phyloP scores from a whole-genome alignment of 2,113 vertebrate species.

The Octodon degus region DNA sequence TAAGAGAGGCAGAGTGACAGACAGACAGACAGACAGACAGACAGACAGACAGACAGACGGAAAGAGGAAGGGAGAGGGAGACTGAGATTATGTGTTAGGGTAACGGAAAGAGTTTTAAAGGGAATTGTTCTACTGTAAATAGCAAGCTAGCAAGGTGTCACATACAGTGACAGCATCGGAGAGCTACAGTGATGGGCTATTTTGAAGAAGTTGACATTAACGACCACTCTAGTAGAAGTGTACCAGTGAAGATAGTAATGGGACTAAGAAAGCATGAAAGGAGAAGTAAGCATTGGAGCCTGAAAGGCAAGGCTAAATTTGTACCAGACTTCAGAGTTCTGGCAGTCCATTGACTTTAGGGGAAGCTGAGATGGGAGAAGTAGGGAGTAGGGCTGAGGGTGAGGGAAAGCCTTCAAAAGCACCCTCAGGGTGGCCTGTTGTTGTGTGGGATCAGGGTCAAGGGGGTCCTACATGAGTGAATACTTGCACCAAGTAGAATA shows the following conservation, averaged over 20 bases:
- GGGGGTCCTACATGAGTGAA: not conserved
- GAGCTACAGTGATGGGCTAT: not conserved
- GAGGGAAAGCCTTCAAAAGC: not conserved
- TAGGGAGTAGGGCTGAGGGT: not conserved
- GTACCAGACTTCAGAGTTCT: not conserved
- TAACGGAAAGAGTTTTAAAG: not conserved
- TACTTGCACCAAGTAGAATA: not conserved
- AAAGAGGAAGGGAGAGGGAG: not conserved
- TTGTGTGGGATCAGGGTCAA: not conserved
- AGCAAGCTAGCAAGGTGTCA: not conserved
- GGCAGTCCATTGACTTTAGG: not conserved
- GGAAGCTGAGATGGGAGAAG: not conserved
- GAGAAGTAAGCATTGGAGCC: not conserved
- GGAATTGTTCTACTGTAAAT: not conserved
- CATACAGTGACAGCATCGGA: not conserved
- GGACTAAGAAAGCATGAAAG: not conserved
- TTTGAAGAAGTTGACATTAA: not conserved
- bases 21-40: not conserved
- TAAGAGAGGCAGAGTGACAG: not conserved
- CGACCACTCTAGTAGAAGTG: not conserved
- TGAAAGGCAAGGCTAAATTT: not conserved
- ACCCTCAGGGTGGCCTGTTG: not conserved
- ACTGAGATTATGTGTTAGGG: not conserved
- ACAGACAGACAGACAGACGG: not conserved
- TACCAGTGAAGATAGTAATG: not conserved